These are phyloP conservation scores for Chaetodon trifasciatus DNA, from an alignment of 2,797 vertebrate species.

Conservation along the genomic window DNA sequence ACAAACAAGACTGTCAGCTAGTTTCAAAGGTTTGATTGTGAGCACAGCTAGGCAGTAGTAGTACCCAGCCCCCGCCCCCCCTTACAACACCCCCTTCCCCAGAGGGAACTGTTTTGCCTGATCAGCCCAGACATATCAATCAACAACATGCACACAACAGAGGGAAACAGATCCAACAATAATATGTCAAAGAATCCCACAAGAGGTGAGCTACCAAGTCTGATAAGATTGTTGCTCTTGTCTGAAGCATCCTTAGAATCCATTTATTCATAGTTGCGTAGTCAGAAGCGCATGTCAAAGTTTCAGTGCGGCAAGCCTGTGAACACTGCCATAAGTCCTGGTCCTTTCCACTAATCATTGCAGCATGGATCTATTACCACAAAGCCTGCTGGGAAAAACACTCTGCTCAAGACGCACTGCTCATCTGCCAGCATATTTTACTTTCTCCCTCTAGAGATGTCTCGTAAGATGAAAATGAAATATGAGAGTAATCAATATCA, in stretches of 20 bases:
- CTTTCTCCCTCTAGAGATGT: conserved; percentile 57
- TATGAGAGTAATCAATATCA: conserved; percentile 72
- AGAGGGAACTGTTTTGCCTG: background rate
- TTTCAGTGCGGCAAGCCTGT: conserved; percentile 10
- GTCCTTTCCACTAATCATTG: conserved; percentile 58
- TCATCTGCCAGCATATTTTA: conserved; percentile 69
- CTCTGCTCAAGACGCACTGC: conserved; percentile 45
- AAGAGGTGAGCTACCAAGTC: background rate
- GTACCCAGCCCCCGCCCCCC: too few species aligned
- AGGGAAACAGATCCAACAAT: background rate
- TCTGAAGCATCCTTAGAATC: background rate
- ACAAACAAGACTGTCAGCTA: too few species aligned
- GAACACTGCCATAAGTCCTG: conserved; percentile 8
- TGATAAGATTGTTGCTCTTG: background rate
- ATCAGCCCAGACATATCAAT: background rate
- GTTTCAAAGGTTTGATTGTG: too few species aligned
- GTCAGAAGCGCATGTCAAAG: background rate
- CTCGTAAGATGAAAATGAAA: conserved; percentile 72
- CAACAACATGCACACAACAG: background rate
- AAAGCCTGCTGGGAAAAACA: conserved; percentile 65
- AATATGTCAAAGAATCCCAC: background rate
- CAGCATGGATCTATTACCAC: conserved; percentile 63
- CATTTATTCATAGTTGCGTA: background rate
- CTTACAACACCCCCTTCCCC: too few species aligned
- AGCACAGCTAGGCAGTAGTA: too few species aligned